Evolutionary conservation across 2,113 vertebrate species (phyloP), one percentile per base, ranked within the genome.

Genomic region (Neotoma lepida): DNA sequence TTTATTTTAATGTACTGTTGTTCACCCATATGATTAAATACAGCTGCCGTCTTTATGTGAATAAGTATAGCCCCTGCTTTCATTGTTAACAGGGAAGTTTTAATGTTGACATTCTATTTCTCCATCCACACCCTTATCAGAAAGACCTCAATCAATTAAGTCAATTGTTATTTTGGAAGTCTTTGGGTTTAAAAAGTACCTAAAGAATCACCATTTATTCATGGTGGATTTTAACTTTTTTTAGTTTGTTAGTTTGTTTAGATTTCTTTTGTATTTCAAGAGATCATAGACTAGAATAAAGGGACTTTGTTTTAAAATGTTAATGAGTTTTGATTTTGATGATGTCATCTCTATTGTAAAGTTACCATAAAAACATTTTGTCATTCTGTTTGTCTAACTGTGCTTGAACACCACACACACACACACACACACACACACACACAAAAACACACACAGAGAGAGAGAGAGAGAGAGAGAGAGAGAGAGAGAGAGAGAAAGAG

Each of bases 321-420:
- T 88, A 94, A 91, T 88, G 71, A 95, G 46, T 35, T 96, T 89
- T 95, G 33, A 94, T 95, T 96, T 93, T 97, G 49, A 86, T 92
- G 86, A 81, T 66, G 84, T 93, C 39, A 46, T 71, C 56, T 94
- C 91, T 64, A 15, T 20, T 33, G 2, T 64, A 64, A 3, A 9
- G 56, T 78, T 92, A 93, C 46, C 64, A 93, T 76, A 88, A 28
- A 87, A 68, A 54, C 30, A 58, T 51, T 41, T 2, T 54, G 74
- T 46, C 46, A 81, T 61, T 93, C 63, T 85, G 2, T 66, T 91
- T 95, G 89, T 91, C 51, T 70, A 81, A 39, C 35, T 64, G 5
- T 44, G 18, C 64, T 71, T 91, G 78, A 94, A 93, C 76, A 44
- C 17, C 51, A 49, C 70, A 51, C 2, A 41, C 58, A 87, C 73